Evolutionary conservation across 2,797 vertebrate genomes (phyloP).

Genomic region (Chaetophractus vellerosus): DNA sequence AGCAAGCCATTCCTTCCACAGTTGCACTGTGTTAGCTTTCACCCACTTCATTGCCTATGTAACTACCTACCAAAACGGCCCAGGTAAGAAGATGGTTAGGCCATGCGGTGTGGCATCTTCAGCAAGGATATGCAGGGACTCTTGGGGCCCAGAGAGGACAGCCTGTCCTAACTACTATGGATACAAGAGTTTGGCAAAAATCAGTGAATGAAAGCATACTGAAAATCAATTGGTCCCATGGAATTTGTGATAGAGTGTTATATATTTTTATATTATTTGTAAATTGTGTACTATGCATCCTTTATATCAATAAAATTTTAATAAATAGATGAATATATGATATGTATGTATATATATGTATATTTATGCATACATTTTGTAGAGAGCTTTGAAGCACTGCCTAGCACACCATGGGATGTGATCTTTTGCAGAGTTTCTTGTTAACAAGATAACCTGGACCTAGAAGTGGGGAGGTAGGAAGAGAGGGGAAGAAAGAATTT

Average conservation of each 20-base stretch:
- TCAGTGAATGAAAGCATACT: not conserved
- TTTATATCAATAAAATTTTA: slow-evolving; percentile 40
- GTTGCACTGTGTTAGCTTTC: not conserved
- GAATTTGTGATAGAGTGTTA: not conserved
- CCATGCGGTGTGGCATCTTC: not conserved
- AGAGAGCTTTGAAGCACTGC: not conserved
- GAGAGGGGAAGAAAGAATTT: slow-evolving; percentile 1
- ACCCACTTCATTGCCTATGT: not conserved
- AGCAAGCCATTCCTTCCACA: not conserved
- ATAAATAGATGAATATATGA: not conserved
- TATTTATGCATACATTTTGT: not conserved
- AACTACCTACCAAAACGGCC: not conserved
- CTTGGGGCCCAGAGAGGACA: not conserved
- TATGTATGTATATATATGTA: not conserved
- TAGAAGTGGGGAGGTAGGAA: not conserved
- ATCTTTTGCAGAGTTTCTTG: slow-evolving; percentile 10
- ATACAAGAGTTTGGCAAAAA: not conserved
- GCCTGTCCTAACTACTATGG: not conserved
- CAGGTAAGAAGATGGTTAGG: not conserved
- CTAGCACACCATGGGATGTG: not conserved
- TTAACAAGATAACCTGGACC: not conserved
- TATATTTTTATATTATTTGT: not conserved
- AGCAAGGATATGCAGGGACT: not conserved
- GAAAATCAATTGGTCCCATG: not conserved
- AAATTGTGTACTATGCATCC: not conserved